Evolutionary conservation across 2,888 invertebrate species (phyloP).

Genomic region (Tortricodes alternella): DNA sequence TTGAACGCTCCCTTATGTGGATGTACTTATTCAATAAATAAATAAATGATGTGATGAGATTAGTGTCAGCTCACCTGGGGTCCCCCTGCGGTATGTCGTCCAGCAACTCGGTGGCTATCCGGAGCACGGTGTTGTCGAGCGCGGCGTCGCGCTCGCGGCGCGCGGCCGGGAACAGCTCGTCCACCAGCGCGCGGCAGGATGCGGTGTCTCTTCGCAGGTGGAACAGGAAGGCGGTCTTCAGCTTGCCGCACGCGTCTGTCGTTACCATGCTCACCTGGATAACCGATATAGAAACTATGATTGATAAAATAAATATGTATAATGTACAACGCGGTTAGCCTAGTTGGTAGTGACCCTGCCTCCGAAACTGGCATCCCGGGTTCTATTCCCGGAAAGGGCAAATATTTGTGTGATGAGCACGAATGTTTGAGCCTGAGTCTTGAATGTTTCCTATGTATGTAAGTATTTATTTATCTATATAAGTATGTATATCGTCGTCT

Average conservation of each 20-base stretch:
- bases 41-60: too few relatives aligned
- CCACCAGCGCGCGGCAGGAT: slow-evolving; percentile 48
- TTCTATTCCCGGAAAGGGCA: too few relatives aligned
- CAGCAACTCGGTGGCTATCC: slow-evolving; percentile 89
- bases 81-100: slow-evolving; percentile 95
- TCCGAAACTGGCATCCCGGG: too few relatives aligned
- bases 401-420: too few relatives aligned
- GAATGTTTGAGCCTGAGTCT: too few relatives aligned
- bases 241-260: slow-evolving; percentile 65
- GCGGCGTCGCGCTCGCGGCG: slow-evolving; percentile 56
- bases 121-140: slow-evolving; percentile 62
- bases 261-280: slow-evolving; percentile 57
- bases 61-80: slow-evolving; percentile 78
- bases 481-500: too few relatives aligned
- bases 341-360: too few relatives aligned
- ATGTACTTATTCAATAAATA: too few relatives aligned
- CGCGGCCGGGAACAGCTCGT: slow-evolving; percentile 53
- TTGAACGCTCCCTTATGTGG: too few relatives aligned
- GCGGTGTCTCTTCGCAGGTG: slow-evolving; percentile 83
- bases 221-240: slow-evolving; percentile 91
- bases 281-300: background rate
- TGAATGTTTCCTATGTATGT: too few relatives aligned
- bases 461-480: too few relatives aligned
- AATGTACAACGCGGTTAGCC: background rate
- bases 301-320: background rate